Conservation (phyloP, 2,888 invertebrate genomes). For the Ophioninae sp. region DNA sequence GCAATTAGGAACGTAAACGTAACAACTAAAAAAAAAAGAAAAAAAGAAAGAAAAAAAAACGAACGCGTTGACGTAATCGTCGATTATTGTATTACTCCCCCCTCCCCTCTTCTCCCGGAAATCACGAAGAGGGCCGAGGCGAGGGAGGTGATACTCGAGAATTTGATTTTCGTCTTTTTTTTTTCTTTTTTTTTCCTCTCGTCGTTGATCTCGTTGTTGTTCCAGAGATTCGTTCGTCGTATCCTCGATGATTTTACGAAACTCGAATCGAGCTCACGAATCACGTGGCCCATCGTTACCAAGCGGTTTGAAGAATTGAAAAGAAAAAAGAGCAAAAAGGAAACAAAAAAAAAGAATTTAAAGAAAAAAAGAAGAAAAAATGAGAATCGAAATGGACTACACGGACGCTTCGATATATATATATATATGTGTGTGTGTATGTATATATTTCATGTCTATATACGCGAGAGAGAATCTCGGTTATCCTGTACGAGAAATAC, state of each 20-base stretch:
- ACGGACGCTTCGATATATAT: constrained; percentile 20
- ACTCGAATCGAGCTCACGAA: constrained; percentile 21
- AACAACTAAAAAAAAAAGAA: not conserved
- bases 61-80: not conserved
- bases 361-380: constrained; percentile 39
- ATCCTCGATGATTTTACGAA: constrained; percentile 28
- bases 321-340: not conserved
- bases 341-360: constrained; percentile 20
- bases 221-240: no score
- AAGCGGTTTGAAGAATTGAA: constrained; percentile 30
- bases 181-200: no score
- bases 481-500: constrained; percentile 64
- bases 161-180: not conserved
- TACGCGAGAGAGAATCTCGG: constrained; percentile 25
- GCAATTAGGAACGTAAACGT: no score
- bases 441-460: constrained; percentile 49
- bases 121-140: not conserved
- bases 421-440: constrained; percentile 43
- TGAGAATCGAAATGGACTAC: constrained; percentile 39
- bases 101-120: no score
- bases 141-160: not conserved
- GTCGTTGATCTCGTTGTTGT: no score
- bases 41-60: not conserved
- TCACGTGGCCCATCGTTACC: constrained; percentile 50
- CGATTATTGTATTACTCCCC: not conserved